A percentile compares a stretch with the other conserved stretches of the same genome.
Conservation (phyloP, 2,113 vertebrate genomes). For the Casuarius casuarius region DNA sequence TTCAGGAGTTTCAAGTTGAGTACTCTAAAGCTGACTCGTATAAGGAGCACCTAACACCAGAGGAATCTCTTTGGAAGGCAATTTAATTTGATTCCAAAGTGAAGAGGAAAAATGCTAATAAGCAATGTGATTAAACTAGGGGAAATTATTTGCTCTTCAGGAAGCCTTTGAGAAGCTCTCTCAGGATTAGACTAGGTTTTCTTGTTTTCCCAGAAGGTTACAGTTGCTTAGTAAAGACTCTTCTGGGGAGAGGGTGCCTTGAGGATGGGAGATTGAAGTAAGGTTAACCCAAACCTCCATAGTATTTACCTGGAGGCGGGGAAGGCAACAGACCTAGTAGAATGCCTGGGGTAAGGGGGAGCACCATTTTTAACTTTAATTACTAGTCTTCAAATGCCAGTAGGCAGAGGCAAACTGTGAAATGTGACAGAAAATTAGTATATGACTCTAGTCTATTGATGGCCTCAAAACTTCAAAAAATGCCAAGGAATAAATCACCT, state of each 20-base stretch:
- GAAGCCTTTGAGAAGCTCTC: background rate
- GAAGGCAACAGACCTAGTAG: background rate
- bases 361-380: background rate
- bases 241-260: background rate
- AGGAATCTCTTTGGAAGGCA: background rate
- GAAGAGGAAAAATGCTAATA: background rate
- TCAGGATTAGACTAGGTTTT: background rate
- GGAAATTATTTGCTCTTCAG: background rate
- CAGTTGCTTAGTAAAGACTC: background rate
- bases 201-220: background rate
- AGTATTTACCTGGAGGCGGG: background rate
- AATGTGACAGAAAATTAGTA: background rate
- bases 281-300: background rate
- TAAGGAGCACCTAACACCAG: background rate
- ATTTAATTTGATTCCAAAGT: background rate
- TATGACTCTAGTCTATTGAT: background rate
- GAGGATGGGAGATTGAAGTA: background rate
- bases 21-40: rapidly evolving
- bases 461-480: background rate
- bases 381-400: background rate
- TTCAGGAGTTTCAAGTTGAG: background rate
- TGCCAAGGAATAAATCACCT: background rate
- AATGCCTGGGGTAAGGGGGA: background rate
- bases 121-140: background rate
- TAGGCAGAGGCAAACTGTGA: background rate